Base-by-base conservation (phyloP, 2,888 invertebrate genomes). In the Rhorus exstirpatorius region DNA sequence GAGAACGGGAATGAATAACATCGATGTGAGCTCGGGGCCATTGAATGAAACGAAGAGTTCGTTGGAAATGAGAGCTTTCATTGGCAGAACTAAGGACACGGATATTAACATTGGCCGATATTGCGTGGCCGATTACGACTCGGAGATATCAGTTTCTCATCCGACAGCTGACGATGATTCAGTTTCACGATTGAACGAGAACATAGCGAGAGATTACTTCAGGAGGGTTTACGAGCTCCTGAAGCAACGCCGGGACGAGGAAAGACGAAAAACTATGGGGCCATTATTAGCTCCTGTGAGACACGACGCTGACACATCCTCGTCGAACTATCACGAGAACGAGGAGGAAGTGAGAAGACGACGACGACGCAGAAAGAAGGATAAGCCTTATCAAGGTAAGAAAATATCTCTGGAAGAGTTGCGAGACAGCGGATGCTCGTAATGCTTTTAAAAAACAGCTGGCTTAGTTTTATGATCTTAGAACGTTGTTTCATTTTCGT, bases 161-260 rank as follows among this genome's bases (percentile, higher is more conserved):
- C 31, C 17, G 6, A 55, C 55, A 41, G 46, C 46, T 72, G 46
- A 70, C 79, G 51, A 65, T 19, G 44, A 75, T 44, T 14, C 41
- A 3, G 44, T 60, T n/a, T 41, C 71, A 44, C 71, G 24, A 70
- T 88, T 88, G 65, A 90, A 89, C 79, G 89, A 90, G 72, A 89
- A 91, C 72, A 89, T 89, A 17, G 87, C 90, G 1, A 89, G 83
- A 76, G 91, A 92, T 86, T 92, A 92, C 79, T 92, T 92, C 81
- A 88, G 85, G 41, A 86, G 92, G 58, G 92, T 92, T 81, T 92
- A 92, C 83, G 91, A 91, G 65, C 85, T 91, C 53, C 79, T 92
- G 84, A 91, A 90, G 79, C 88, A 85, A 60, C 86, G 90, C 26
- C 89, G 89, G 46, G 83, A 86, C 14, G 86, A 86, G 51, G 84